Conservation (phyloP, 2,797 vertebrate species). For the Cygnus olor region DNA sequence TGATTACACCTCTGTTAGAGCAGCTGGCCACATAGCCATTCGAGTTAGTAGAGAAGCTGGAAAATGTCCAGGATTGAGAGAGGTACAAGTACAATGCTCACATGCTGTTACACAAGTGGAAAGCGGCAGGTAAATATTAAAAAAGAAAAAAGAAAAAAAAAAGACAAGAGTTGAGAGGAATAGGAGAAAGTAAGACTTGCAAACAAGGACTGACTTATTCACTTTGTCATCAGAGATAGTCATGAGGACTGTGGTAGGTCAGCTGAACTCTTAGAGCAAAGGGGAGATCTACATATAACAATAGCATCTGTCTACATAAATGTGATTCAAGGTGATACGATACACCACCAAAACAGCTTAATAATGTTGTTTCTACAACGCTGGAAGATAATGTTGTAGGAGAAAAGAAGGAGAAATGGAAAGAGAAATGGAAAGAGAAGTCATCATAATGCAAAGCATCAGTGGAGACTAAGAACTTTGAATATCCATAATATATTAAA, state of each 20-base stretch:
- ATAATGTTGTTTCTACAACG: background rate
- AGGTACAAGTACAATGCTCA: background rate
- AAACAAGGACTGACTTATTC: background rate
- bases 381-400: no score
- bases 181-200: background rate
- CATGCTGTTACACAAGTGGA: background rate
- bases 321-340: background rate
- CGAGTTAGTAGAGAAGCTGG: constrained; percentile 17
- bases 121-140: background rate
- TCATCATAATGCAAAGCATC: background rate
- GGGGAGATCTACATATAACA: background rate
- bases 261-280: background rate
- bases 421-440: background rate
- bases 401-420: no score
- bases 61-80: background rate
- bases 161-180: no score
- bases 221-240: background rate
- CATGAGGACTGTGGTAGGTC: background rate
- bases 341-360: background rate
- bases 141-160: background rate
- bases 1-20: constrained; percentile 35
- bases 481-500: background rate
- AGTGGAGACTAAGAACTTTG: background rate
- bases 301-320: background rate
- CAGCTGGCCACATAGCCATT: constrained; percentile 37